phyloP scores from a whole-genome alignment of 2,113 vertebrate genomes.

The Hymenochirus boettgeri region DNA sequence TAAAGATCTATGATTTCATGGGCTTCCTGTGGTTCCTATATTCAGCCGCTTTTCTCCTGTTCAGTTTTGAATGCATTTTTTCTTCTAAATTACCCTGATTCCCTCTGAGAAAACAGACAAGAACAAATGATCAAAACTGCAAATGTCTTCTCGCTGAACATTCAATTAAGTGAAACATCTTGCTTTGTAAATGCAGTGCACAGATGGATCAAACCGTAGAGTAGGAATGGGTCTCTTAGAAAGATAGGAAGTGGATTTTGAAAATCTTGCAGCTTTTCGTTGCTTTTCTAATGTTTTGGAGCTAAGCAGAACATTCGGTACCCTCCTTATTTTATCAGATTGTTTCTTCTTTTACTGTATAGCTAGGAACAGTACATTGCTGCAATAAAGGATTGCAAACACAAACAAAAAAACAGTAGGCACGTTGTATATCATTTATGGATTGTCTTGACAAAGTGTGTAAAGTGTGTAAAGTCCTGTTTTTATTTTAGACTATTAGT shows the following conservation, averaged over 20 bases:
- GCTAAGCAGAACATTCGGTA: too few species aligned
- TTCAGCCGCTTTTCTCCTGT: neutral
- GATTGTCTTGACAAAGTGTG: too few species aligned
- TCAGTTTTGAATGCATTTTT: slow-evolving; percentile 7
- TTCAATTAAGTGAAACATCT: slow-evolving; percentile 31
- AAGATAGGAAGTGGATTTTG: slow-evolving; percentile 9
- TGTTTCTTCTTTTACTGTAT: too few species aligned
- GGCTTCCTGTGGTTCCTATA: neutral
- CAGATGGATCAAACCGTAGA: slow-evolving; percentile 18
- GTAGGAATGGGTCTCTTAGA: slow-evolving; percentile 4
- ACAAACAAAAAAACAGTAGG: too few species aligned
- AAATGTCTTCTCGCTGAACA: slow-evolving; percentile 30
- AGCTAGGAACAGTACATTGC: too few species aligned
- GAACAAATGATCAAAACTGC: slow-evolving; percentile 33
- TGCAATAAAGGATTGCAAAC: too few species aligned
- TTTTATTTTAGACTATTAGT: too few species aligned
- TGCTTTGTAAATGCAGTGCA: slow-evolving; percentile 11
- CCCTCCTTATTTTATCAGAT: too few species aligned
- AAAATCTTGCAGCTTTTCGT: slow-evolving; percentile 16
- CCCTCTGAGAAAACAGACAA: slow-evolving; percentile 29
- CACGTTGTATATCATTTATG: too few species aligned
- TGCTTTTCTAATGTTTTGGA: neutral
- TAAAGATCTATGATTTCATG: neutral
- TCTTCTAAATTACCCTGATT: slow-evolving; percentile 12
- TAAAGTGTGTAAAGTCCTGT: too few species aligned